Conservation (phyloP, 2,888 invertebrate species). For the Perizoma flavofasciatum region DNA sequence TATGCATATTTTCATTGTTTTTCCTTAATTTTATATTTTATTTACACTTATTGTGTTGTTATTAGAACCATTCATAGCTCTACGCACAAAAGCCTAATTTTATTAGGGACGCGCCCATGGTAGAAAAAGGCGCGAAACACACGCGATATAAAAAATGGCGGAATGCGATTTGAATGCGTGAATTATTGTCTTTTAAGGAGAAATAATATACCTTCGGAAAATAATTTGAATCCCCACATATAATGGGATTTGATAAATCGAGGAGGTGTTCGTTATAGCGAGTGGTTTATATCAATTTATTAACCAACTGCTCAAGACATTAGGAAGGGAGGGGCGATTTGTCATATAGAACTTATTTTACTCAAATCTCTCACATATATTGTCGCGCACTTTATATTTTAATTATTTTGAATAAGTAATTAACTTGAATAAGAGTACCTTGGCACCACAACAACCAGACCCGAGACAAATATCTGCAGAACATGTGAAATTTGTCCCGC, state of each 20-base stretch:
- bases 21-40: too few species aligned
- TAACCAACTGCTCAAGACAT: constrained; percentile 7
- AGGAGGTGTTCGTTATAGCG: constrained; percentile 32
- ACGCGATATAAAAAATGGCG: constrained; percentile 84
- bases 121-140: constrained; percentile 84
- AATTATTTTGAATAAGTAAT: too few species aligned
- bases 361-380: too few species aligned
- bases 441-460: too few species aligned
- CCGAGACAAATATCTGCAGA: too few species aligned
- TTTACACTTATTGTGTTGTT: not conserved
- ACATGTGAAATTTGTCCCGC: too few species aligned
- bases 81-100: constrained; percentile 75
- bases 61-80: constrained; percentile 56
- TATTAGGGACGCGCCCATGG: constrained; percentile 82
- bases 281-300: constrained; percentile 37
- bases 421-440: too few species aligned
- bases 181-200: constrained; percentile 81
- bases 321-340: constrained; percentile 1
- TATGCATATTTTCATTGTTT: too few species aligned
- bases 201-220: constrained; percentile 76
- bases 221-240: constrained; percentile 62
- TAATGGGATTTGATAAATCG: constrained; percentile 60
- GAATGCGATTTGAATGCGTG: constrained; percentile 81
- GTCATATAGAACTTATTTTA: not conserved
- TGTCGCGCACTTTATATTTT: too few species aligned